Conservation (phyloP, 2,888 invertebrate genomes). For the Apocheima hispidaria region DNA sequence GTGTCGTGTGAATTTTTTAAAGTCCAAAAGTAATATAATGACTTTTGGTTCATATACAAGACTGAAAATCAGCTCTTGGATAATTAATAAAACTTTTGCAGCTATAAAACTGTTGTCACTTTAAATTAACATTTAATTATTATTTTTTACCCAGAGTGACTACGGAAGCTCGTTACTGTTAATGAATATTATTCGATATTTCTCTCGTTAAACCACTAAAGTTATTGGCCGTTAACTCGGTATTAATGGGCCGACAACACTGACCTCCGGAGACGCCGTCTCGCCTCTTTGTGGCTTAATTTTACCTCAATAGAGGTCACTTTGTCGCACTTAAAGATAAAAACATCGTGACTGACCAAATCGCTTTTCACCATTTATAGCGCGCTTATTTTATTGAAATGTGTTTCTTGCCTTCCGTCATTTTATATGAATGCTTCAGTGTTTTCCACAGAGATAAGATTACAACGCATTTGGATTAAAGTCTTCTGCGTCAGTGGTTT, state of each 20-base stretch:
- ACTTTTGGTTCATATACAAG: neutral
- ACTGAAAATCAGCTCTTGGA: conserved; percentile 6
- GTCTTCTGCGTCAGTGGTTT: conserved; percentile 29
- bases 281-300: conserved; percentile 63
- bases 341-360: conserved; percentile 55
- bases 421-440: conserved; percentile 53
- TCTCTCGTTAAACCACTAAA: conserved; percentile 70
- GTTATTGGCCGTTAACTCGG: conserved; percentile 67
- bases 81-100: neutral
- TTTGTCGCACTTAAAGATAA: conserved; percentile 56
- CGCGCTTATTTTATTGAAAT: conserved; percentile 60
- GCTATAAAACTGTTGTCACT: conserved; percentile 46
- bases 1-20: conserved; percentile 12
- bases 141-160: conserved; percentile 52
- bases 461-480: conserved; percentile 35
- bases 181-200: conserved; percentile 72
- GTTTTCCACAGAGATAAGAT: conserved; percentile 55
- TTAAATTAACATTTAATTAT: conserved; percentile 57
- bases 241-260: conserved; percentile 66
- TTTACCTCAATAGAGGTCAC: conserved; percentile 61
- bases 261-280: conserved; percentile 61
- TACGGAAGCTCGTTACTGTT: conserved; percentile 62
- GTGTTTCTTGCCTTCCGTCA: conserved; percentile 59
- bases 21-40: neutral
- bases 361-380: conserved; percentile 66